Evolutionary conservation across 2,113 vertebrate species (phyloP), one percentile per base, ranked within the genome.

Genomic region (Brachirus orientalis): DNA sequence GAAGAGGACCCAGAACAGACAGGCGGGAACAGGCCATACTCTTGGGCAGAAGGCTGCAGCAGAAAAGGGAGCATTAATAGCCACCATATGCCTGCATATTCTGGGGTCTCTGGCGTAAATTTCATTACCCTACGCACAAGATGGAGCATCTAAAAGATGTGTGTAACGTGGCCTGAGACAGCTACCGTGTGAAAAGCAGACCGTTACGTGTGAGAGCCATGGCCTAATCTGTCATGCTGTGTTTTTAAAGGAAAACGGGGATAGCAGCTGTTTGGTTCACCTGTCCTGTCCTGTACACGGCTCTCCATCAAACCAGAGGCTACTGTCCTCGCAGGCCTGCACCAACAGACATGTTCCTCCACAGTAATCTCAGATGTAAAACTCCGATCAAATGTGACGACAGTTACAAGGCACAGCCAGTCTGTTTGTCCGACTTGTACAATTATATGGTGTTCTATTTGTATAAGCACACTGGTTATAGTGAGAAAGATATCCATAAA

Each of bases 201-300:
- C 69, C 19, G 77, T 75, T 85, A 83, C 84, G 76, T 85, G 86
- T 83, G 86, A 86, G 83, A 90, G 84, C 63, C 80, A 74, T 75
- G 86, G 85, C 75, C 82, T 35, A 54, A 89, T 92, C 85, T 53
- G 90, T 93, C 91, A 93, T 72, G 79, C 82, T 79, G 68, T 53
- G 81, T 50, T 38, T 83, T 86, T 81, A 70, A 61, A 86, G 68
- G 84, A 28, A 66, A 80, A 19, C 12, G 53, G 73, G 83, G 71
- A 77, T 50, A 82, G 77, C 92, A 93, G 90, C 90, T 92, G 90
- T 82, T 85, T 81, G 70, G 62, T 83, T 92, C 87, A 91, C 86
- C 91, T 91, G 92, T 86, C 89, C 86, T 78, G 71, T 89, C 81
- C 88, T 85, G 80, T 81, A 89, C 85, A 87, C 73, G 83, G 86